These are phyloP conservation scores for Anneissia japonica DNA, from an alignment of 35 echinoderm and acorn worm genomes.

Conservation along the genomic window DNA sequence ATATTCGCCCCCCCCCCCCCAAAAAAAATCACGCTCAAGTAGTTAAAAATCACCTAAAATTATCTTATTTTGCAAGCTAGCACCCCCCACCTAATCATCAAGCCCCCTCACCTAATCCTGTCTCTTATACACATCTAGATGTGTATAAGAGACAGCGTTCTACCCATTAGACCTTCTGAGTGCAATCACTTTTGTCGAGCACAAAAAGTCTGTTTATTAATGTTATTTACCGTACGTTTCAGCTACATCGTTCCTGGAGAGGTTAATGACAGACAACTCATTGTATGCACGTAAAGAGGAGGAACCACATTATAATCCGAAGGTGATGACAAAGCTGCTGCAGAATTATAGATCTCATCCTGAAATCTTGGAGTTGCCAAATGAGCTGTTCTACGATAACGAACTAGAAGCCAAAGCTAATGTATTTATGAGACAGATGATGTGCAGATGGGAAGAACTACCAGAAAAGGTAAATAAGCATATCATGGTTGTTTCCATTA, in stretches of 20 bases:
- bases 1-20: no score
- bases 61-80: no score
- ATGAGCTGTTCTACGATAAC: constrained; percentile 73
- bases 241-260: constrained; percentile 58
- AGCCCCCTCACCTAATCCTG: no score
- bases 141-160: no score
- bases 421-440: constrained; percentile 32
- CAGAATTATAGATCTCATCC: constrained; percentile 96
- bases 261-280: constrained; percentile 33
- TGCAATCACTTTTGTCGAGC: no score
- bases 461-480: constrained; percentile 43
- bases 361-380: constrained; percentile 53
- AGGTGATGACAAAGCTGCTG: constrained; percentile 64
- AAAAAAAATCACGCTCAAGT: no score
- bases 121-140: no score
- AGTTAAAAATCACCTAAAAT: no score
- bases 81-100: no score
- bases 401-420: constrained; percentile 68
- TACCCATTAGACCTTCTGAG: no score
- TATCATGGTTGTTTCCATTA: no score
- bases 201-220: no score
- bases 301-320: not conserved
- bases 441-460: constrained; percentile 59
- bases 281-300: not conserved
- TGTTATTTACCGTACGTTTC: not conserved